A percentile compares a stretch with the other conserved stretches of the same genome.
phyloP scores from a whole-genome alignment of 2,113 vertebrate species.

The Aspiorhynchus laticeps region DNA sequence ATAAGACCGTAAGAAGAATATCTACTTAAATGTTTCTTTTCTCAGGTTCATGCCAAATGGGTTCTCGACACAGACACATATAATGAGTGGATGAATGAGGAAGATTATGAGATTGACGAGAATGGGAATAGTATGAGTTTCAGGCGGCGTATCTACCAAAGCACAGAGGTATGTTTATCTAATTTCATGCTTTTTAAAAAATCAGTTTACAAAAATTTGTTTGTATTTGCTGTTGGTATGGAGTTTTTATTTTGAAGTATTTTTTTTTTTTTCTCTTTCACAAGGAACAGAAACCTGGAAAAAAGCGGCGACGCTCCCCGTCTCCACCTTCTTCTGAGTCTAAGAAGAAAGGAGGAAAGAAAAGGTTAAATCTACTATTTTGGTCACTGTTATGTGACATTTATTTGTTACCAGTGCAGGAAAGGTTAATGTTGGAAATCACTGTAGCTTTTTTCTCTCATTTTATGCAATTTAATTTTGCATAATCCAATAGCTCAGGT shows the following conservation, averaged over 20 bases:
- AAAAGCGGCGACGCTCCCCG: slow-evolving; percentile 91
- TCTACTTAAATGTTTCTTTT: neutral
- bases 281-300: slow-evolving; percentile 81
- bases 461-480: too few species aligned
- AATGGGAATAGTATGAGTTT: slow-evolving; percentile 81
- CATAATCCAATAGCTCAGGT: slow-evolving; percentile 71
- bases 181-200: neutral
- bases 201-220: neutral
- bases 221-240: neutral
- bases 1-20: neutral
- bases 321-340: slow-evolving; percentile 88
- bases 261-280: neutral
- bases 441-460: neutral
- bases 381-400: neutral
- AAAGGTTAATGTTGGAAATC: neutral
- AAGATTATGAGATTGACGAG: slow-evolving; percentile 94
- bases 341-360: slow-evolving; percentile 91
- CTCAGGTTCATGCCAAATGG: slow-evolving; percentile 91
- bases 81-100: slow-evolving; percentile 99
- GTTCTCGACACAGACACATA: slow-evolving; percentile 89
- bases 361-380: slow-evolving; percentile 77
- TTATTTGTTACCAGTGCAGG: neutral
- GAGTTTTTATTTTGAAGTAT: neutral
- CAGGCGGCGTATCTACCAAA: slow-evolving; percentile 84
- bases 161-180: slow-evolving; percentile 81